phyloP scores from a whole-genome alignment of 2,888 invertebrate genomes.

The Diadromus collaris region DNA sequence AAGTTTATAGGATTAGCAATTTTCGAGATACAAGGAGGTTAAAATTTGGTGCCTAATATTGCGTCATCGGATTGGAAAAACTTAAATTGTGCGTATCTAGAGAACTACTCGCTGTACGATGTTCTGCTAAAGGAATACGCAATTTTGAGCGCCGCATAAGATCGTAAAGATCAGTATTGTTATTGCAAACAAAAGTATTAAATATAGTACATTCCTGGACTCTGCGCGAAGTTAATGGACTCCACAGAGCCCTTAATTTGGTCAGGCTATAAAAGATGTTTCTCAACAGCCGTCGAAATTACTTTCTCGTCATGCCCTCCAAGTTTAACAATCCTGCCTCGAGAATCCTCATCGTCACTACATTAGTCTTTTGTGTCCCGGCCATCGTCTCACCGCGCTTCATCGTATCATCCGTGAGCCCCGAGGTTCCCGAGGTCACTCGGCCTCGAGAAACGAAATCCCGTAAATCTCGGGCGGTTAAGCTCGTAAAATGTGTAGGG shows the following conservation, averaged over 20 bases:
- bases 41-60: neutral
- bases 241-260: conserved; percentile 6
- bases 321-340: conserved; percentile 3
- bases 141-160: neutral
- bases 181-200: neutral
- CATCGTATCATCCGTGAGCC: conserved; percentile 16
- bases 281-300: conserved; percentile 12
- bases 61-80: neutral
- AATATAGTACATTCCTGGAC: neutral
- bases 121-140: neutral
- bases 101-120: neutral
- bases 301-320: conserved; percentile 14
- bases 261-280: conserved; percentile 14
- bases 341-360: conserved; percentile 20
- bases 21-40: neutral
- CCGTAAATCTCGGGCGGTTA: conserved; percentile 48
- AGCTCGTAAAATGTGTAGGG: conserved; percentile 44
- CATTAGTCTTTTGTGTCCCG: conserved; percentile 21
- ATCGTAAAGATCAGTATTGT: neutral
- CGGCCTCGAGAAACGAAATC: conserved; percentile 44
- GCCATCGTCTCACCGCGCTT: conserved; percentile 6
- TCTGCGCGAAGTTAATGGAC: neutral
- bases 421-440: conserved; percentile 25
- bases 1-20: neutral
- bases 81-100: neutral